A percentile compares a stretch with the other conserved stretches of the same genome.
Evolutionary conservation across 92 coral and sea anemone species (phyloP).

Genomic region (Epizoanthus scotinus): DNA sequence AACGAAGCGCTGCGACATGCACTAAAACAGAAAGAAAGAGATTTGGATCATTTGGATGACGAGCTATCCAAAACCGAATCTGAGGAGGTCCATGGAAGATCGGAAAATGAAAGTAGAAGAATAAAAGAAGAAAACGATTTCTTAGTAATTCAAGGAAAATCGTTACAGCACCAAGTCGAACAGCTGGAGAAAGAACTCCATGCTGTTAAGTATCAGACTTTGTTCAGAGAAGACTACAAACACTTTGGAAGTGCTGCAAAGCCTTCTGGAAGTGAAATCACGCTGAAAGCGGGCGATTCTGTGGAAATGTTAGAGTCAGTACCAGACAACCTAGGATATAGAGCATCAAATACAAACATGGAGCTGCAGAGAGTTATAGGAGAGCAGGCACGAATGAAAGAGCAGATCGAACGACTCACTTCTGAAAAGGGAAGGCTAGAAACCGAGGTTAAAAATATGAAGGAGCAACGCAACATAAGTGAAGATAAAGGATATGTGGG

Average conservation of each 20-base stretch:
- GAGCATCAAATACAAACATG: constrained; percentile 1
- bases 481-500: constrained; percentile 56
- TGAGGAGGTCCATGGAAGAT: constrained; percentile 46
- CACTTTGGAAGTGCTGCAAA: not conserved
- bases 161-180: constrained; percentile 75
- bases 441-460: constrained; percentile 55
- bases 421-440: constrained; percentile 29
- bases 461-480: constrained; percentile 24
- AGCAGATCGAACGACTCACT: constrained; percentile 30
- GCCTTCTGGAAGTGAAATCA: not conserved
- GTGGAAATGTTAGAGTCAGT: not conserved
- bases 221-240: not conserved
- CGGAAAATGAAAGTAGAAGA: constrained; percentile 64
- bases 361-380: constrained; percentile 40
- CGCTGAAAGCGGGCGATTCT: constrained; percentile 9
- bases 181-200: constrained; percentile 53
- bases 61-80: constrained; percentile 57
- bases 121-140: constrained; percentile 73
- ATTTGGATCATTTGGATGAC: constrained; percentile 58
- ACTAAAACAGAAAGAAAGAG: constrained; percentile 54
- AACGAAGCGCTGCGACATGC: constrained; percentile 59
- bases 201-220: constrained; percentile 4
- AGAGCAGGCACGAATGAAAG: constrained; percentile 40
- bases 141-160: constrained; percentile 68
- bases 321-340: not conserved